Conservation (phyloP, 1,140 invertebrate genomes). For the Ephestia elutella region DNA sequence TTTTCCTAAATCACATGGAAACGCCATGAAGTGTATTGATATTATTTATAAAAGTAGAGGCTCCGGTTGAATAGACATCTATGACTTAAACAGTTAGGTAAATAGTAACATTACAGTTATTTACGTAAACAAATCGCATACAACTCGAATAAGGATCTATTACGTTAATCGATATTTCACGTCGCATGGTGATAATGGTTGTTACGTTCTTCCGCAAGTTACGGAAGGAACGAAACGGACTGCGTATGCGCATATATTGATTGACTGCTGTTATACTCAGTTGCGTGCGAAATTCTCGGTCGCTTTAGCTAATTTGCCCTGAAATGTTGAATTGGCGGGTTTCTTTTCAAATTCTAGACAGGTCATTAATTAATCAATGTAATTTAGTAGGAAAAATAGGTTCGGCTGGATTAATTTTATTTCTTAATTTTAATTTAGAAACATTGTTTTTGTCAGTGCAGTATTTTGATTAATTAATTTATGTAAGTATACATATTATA, state of each 20-base stretch:
- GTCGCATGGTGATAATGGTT: background rate
- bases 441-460: no score
- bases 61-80: background rate
- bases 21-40: no score
- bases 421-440: no score
- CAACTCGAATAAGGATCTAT: background rate
- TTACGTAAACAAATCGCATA: background rate
- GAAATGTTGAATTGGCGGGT: background rate
- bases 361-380: no score
- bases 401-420: background rate
- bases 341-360: background rate
- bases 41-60: no score
- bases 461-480: no score
- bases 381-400: no score
- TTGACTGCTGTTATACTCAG: background rate
- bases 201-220: background rate
- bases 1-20: no score
- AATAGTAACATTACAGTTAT: background rate
- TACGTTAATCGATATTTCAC: background rate
- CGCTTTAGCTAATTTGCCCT: background rate
- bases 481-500: no score
- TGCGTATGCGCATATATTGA: background rate
- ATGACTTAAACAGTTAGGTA: background rate
- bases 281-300: background rate
- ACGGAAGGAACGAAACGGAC: background rate